Conservation (phyloP, 2,113 vertebrate genomes). For the Baryphthengus martii region DNA sequence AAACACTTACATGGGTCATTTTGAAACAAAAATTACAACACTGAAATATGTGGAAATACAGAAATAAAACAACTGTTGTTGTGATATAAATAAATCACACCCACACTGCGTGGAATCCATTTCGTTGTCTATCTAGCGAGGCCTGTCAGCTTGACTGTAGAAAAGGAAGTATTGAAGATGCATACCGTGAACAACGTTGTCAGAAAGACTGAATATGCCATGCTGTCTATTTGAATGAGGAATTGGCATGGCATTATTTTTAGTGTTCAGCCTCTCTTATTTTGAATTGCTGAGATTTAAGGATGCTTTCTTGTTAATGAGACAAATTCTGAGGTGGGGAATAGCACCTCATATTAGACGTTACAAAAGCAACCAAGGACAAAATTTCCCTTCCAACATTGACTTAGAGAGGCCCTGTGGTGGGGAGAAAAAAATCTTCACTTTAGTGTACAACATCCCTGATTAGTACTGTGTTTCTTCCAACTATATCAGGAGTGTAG, state of each 20-base stretch:
- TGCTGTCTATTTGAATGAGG: neutral
- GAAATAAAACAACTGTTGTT: neutral
- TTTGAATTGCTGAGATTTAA: neutral
- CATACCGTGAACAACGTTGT: neutral
- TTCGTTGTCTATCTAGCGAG: neutral
- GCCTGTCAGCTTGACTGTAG: neutral
- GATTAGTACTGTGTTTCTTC: neutral
- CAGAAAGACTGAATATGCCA: neutral
- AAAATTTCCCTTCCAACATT: neutral
- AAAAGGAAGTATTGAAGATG: neutral
- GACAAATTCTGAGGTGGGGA: neutral
- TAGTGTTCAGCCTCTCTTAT: neutral
- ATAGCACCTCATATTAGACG: neutral
- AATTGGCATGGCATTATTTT: neutral
- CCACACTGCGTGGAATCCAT: neutral
- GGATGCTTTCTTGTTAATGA: neutral
- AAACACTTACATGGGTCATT: neutral
- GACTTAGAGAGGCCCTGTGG: neutral
- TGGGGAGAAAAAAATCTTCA: neutral
- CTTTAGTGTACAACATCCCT: neutral
- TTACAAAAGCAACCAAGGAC: neutral
- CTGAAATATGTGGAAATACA: neutral
- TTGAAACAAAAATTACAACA: conserved; percentile 25
- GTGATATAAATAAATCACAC: neutral
- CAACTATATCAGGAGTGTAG: neutral